These are phyloP conservation scores for Platalea minor DNA, from an alignment of 2,797 vertebrate genomes.

Conservation along the genomic window DNA sequence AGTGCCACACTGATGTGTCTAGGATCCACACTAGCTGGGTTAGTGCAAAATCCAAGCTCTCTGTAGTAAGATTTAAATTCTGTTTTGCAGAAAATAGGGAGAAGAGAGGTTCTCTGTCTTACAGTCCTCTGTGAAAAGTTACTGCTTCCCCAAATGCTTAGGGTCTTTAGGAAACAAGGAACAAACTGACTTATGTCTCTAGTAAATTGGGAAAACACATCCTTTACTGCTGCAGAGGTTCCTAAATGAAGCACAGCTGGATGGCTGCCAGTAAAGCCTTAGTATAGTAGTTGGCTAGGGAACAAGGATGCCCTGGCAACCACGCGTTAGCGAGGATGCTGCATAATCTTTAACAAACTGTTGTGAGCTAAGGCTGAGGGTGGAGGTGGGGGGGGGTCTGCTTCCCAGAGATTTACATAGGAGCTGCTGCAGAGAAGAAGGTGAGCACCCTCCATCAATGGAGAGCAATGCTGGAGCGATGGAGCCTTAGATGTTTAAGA, in stretches of 20 bases:
- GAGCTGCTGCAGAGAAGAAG: not conserved
- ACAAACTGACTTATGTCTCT: not conserved
- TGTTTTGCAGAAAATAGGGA: not conserved
- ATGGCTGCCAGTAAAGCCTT: conserved; percentile 38
- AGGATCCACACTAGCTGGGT: not conserved
- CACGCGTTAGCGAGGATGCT: conserved; percentile 21
- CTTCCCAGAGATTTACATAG: not conserved
- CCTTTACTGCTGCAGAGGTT: conserved; percentile 8
- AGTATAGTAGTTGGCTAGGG: conserved; percentile 28
- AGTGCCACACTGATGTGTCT: not conserved
- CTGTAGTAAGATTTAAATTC: not conserved
- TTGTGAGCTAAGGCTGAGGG: conserved; percentile 6
- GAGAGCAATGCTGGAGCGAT: not conserved
- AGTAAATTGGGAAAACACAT: not conserved
- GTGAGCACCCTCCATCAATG: not conserved
- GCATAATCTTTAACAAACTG: conserved; percentile 27
- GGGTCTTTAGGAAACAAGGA: not conserved
- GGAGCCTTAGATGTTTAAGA: not conserved
- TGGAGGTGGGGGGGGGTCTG: not conserved
- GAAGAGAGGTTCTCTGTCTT: not conserved
- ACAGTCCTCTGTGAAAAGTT: not conserved
- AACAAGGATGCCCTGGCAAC: conserved; percentile 62
- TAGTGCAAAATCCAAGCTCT: not conserved
- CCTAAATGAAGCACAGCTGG: conserved; percentile 31
- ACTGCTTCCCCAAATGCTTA: not conserved